phyloP scores from a whole-genome alignment of 2,888 invertebrate genomes.

The Drosophila anomalipes region DNA sequence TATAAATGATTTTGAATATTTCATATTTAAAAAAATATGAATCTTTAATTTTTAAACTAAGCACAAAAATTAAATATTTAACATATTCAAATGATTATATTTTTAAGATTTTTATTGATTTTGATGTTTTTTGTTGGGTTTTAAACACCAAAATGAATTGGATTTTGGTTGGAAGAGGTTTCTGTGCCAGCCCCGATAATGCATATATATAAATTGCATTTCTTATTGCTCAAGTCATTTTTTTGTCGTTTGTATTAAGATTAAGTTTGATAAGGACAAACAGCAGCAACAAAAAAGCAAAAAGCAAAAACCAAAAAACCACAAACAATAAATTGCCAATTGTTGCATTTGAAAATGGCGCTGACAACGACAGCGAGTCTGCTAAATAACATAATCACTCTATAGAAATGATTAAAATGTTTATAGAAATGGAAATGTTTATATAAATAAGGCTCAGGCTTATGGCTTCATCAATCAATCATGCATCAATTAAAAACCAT shows the following conservation, averaged over 20 bases:
- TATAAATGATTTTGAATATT: background rate
- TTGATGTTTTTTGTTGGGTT: background rate
- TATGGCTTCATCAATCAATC: background rate
- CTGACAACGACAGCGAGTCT: constrained; percentile 55
- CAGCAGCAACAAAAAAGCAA: constrained; percentile 7
- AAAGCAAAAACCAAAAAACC: background rate
- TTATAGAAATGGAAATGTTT: background rate
- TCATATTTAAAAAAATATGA: background rate
- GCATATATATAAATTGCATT: constrained; percentile 26
- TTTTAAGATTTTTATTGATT: background rate
- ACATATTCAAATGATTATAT: background rate
- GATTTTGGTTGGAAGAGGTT: background rate
- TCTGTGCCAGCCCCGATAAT: background rate
- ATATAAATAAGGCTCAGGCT: background rate
- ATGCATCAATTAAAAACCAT: background rate
- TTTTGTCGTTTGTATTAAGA: constrained; percentile 9
- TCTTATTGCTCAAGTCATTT: constrained; percentile 26
- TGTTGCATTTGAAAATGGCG: constrained; percentile 11
- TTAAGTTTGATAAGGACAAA: constrained; percentile 60
- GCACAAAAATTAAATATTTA: background rate
- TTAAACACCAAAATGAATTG: background rate
- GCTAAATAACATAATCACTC: background rate
- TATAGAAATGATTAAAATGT: background rate
- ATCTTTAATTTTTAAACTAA: background rate
- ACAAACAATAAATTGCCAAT: background rate